phyloP scores from a whole-genome alignment of 1,140 invertebrate species.

The Drosophila neocordata region DNA sequence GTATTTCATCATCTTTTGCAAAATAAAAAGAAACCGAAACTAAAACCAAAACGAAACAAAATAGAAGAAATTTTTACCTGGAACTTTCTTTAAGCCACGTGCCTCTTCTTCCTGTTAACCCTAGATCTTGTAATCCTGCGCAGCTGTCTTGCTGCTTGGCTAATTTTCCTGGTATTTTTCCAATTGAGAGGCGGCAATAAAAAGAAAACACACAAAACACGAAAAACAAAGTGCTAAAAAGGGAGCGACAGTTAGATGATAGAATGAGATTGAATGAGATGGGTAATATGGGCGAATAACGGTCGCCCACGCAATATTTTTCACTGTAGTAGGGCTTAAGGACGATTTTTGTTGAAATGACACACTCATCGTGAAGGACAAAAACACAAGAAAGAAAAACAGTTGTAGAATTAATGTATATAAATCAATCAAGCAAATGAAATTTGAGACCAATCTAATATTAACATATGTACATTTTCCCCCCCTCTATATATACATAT shows the following conservation, averaged over 20 bases:
- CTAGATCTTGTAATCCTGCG: slow-evolving; percentile 7
- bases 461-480: no score
- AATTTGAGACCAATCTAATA: no score
- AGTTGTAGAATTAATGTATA: no score
- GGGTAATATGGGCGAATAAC: no score
- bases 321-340: background rate
- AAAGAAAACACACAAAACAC: background rate
- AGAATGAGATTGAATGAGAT: background rate
- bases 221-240: background rate
- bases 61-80: background rate
- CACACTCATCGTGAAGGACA: no score
- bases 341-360: background rate
- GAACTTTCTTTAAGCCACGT: slow-evolving; percentile 38
- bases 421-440: no score
- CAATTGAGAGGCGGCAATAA: background rate
- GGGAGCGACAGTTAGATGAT: background rate
- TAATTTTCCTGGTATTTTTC: slow-evolving; percentile 39
- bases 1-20: slow-evolving; percentile 52
- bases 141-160: slow-evolving; percentile 24
- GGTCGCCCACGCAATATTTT: slow-evolving; percentile 1
- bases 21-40: slow-evolving; percentile 17
- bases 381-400: no score
- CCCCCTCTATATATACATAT: no score
- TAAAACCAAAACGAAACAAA: background rate
- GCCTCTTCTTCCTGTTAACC: slow-evolving; percentile 4